Percentiles rank a stretch among this genome's conserved stretches.
Evolutionary conservation across 1,140 invertebrate genomes (phyloP).

Genomic region (Orussus abietinus): DNA sequence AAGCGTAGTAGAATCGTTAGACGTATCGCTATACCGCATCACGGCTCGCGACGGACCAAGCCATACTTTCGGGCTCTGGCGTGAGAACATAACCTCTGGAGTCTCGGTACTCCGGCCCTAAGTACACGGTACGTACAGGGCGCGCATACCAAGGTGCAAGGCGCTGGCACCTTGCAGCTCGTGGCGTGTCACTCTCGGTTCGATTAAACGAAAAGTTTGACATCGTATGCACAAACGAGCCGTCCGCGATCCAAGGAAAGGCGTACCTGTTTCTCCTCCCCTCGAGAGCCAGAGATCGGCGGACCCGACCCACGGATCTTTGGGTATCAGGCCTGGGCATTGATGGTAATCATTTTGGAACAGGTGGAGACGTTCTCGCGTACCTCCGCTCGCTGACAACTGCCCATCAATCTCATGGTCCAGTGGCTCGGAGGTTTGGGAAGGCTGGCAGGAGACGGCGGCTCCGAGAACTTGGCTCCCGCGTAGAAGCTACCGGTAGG

Average conservation of each 20-base stretch:
- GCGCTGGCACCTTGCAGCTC: constrained; percentile 4
- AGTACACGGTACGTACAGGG: constrained; percentile 14
- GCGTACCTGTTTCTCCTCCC: constrained; percentile 16
- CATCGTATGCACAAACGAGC: constrained; percentile 12
- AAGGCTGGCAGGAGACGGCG: constrained; percentile 58
- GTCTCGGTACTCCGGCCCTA: constrained; percentile 19
- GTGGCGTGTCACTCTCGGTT: constrained; percentile 11
- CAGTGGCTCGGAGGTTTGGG: constrained; percentile 61
- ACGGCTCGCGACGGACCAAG: constrained; percentile 17
- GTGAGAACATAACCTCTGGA: constrained; percentile 14
- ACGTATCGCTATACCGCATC: constrained; percentile 22
- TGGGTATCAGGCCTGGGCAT: constrained; percentile 55
- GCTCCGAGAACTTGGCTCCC: constrained; percentile 61
- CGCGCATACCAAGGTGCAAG: constrained; percentile 20
- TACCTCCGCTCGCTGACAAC: constrained; percentile 29
- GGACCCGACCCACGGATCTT: constrained; percentile 8
- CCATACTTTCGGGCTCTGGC: too few relatives aligned
- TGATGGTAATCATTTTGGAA: constrained; percentile 58
- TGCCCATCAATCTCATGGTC: constrained; percentile 40
- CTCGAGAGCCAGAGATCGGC: background rate
- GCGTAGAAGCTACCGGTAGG: constrained; percentile 56
- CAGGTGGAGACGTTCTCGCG: constrained; percentile 51
- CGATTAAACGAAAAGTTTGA: constrained; percentile 16
- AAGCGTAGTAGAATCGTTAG: constrained; percentile 38
- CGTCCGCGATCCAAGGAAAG: constrained; percentile 10